Base-by-base conservation (phyloP, 2,797 vertebrate genomes). In the Neosilurus hyrtlii region DNA sequence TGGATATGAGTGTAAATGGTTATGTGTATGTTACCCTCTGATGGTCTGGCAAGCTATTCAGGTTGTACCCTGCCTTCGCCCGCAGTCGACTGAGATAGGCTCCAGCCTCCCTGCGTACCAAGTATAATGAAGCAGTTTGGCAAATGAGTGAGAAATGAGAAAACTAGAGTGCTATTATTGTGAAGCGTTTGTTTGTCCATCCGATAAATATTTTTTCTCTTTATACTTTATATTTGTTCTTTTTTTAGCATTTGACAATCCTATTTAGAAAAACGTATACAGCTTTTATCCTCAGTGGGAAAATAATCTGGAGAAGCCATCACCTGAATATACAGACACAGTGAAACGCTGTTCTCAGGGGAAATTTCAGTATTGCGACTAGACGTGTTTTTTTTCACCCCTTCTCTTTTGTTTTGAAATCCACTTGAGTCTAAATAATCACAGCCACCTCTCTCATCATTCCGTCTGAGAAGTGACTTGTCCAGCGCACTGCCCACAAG, bases 311-410 rank as follows among this genome's bases (percentile, higher is more conserved):
- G 52, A 67, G 62, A 61, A 79, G 72, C 81, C 52, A 61, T 79
- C 83, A 15, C 35, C 73, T 54, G 73, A 81, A 86, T 78, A 86
- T 85, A 88, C 62, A 80, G 84, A 79, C 78, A 54, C 71, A 70
- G 43, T 76, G 71, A 83, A 80, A 83, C 24, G 11, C 12, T 57
- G 74, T 24, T 79, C 87, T 79, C 81, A 35, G 75, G 87, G 81
- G 83, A 86, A 88, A 86, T 86, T 81, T 73, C 81, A 0, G 37
- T 52, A 54, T 2, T 26, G 57, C 18, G 79, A 67, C 79, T 24
- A 49, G 79, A 85, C 26, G 22, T 83, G 76, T 79, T 61, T 43
- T 43, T 43, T 43, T n/a, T n/a, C n/a, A n/a, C n/a, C n/a, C n/a
- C 57, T 18, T 22, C 59, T 80, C 57, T 51, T 75, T 75, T 80